These are phyloP conservation scores for Melinaea menophilus DNA, from an alignment of 2,888 invertebrate genomes.

Conservation along the genomic window DNA sequence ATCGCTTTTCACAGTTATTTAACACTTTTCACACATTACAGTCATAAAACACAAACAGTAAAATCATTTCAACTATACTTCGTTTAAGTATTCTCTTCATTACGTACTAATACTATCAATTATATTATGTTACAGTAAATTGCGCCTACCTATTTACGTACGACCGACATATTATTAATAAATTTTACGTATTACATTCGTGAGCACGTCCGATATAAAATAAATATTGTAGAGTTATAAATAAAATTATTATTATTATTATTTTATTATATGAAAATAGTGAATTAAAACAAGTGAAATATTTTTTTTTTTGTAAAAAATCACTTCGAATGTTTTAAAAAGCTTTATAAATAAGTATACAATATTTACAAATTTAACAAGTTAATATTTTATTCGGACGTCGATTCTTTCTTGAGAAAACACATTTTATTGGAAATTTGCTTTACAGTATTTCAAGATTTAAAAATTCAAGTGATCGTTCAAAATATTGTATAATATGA, in stretches of 20 bases:
- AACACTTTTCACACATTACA: slow-evolving; percentile 75
- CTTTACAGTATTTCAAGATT: too few relatives aligned
- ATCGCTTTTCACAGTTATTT: slow-evolving; percentile 65
- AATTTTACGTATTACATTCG: slow-evolving; percentile 69
- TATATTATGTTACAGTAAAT: slow-evolving; percentile 75
- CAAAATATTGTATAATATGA: too few relatives aligned
- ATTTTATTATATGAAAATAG: slow-evolving; percentile 43
- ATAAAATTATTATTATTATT: slow-evolving; percentile 39
- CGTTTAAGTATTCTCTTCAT: slow-evolving; percentile 71
- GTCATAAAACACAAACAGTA: slow-evolving; percentile 74
- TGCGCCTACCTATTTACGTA: slow-evolving; percentile 77
- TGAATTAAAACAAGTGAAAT: slow-evolving; percentile 57
- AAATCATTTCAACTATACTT: slow-evolving; percentile 67
- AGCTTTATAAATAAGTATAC: slow-evolving; percentile 47
- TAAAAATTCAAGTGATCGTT: too few relatives aligned
- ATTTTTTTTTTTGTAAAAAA: slow-evolving; percentile 43
- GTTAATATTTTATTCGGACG: slow-evolving; percentile 51
- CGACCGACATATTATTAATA: slow-evolving; percentile 71
- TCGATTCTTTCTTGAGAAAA: slow-evolving; percentile 54
- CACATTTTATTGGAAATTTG: neutral
- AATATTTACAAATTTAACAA: slow-evolving; percentile 64
- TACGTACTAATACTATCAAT: slow-evolving; percentile 63
- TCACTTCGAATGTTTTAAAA: slow-evolving; percentile 23
- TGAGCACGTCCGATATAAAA: slow-evolving; percentile 67
- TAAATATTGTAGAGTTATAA: slow-evolving; percentile 53